Base-by-base conservation (phyloP, 2,113 vertebrate genomes). In the Gila orcuttii region DNA sequence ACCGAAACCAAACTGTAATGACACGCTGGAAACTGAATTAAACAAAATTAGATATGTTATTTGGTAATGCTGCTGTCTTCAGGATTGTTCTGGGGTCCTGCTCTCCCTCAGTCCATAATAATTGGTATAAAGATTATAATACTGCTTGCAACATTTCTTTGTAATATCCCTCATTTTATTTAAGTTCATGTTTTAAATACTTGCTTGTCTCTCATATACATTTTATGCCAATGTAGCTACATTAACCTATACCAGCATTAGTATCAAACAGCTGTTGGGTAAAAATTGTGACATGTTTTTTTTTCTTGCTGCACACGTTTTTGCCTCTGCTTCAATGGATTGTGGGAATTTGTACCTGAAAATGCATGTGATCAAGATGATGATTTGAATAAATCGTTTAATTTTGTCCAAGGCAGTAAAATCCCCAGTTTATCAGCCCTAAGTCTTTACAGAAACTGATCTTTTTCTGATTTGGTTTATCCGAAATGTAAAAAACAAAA, bases 351-450 rank as follows among this genome's bases (percentile, higher is more conserved):
- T 81, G 17, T 68, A 11, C 12, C 19, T 21, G 33, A 31, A 66
- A 69, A 36, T n/a, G 80, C 80, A 69, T 82, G 64, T 52, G 45
- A 55, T 82, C 64, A 59, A 74, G 31, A 42, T 39, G 31, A 71
- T 9, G 12, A 52, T 73, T 71, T 82, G 6, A 68, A 82, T 80
- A 62, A 80, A 66, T 52, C 6, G 33, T 59, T 17, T 57, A 12
- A 55, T 52, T 28, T 69, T 52, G 45, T 82, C 42, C 21, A 33
- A 57, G 33, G 52, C 50, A 39, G 68, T 74, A 42, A 71, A 74
- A 25, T 21, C 12, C 28, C 12, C 47, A 68, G 11, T 71, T 71
- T 57, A 36, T 45, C 33, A 33, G 10, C 33, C 11, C 33, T 71
- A 2, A 23, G 69, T 42, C 33, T 59, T 15, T 42, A 55, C 47